These are phyloP conservation scores for Entomobrya multifasciata DNA, from an alignment of 2,888 invertebrate species.

Conservation along the genomic window DNA sequence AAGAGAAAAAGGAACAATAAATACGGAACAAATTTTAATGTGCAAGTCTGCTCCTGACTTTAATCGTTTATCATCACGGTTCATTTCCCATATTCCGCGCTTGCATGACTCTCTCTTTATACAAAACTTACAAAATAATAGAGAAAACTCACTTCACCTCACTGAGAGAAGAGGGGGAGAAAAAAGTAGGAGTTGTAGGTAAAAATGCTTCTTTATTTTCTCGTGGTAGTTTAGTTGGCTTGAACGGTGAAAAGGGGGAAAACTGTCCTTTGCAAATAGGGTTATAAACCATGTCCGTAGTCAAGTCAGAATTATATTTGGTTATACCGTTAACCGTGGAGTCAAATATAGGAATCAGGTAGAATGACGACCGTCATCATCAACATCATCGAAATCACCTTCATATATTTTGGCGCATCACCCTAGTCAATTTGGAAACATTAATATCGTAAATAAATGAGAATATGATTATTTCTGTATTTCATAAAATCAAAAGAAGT, in stretches of 20 bases:
- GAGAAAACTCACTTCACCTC: neutral
- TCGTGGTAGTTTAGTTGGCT: neutral
- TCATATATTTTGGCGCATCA: neutral
- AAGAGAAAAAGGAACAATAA: constrained; percentile 62
- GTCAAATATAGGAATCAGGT: constrained; percentile 38
- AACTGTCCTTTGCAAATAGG: constrained; percentile 65
- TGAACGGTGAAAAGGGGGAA: constrained; percentile 29
- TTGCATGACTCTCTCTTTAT: constrained; percentile 39
- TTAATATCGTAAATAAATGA: constrained; percentile 57
- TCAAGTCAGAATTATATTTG: constrained; percentile 29
- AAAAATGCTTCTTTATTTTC: neutral
- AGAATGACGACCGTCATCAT: neutral
- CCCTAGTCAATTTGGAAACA: neutral
- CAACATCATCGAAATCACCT: neutral
- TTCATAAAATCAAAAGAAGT: neutral
- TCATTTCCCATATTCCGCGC: constrained; percentile 68
- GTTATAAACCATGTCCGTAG: constrained; percentile 63
- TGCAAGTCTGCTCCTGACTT: constrained; percentile 70
- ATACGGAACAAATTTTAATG: constrained; percentile 69
- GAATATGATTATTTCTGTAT: constrained; percentile 23
- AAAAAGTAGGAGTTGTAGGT: neutral
- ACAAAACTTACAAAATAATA: constrained; percentile 55
- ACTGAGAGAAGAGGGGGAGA: neutral
- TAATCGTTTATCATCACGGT: constrained; percentile 72
- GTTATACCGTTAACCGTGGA: neutral